A percentile compares a stretch with the other conserved stretches of the same genome.
These are phyloP conservation scores for Epsilonema sp. DNA, from an alignment of 2,888 invertebrate species.

Conservation along the genomic window DNA sequence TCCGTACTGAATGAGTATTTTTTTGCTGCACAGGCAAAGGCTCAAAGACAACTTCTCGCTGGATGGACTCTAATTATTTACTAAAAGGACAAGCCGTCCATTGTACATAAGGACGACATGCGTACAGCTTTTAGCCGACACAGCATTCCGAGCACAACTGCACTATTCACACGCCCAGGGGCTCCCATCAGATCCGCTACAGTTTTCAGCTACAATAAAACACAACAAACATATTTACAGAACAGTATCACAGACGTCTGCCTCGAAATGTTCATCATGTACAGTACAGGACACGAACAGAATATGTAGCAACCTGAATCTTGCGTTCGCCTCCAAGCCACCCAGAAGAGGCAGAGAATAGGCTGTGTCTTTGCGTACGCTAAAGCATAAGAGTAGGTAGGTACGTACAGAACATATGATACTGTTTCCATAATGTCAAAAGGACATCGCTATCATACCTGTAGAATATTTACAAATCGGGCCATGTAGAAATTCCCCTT, in stretches of 20 bases:
- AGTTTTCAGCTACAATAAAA: conserved; percentile 28
- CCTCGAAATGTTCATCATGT: too few species aligned
- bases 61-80: not conserved
- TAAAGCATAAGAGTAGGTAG: too few species aligned
- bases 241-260: too few species aligned
- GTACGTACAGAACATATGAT: too few species aligned
- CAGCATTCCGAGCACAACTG: conserved; percentile 51
- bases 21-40: too few species aligned
- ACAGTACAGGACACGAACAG: not conserved
- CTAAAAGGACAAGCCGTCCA: not conserved
- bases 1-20: too few species aligned
- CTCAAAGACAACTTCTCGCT: too few species aligned
- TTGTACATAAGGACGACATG: conserved; percentile 43
- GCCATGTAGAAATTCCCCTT: too few species aligned
- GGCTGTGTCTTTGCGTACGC: not conserved
- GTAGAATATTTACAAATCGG: too few species aligned
- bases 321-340: not conserved
- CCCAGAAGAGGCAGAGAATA: not conserved
- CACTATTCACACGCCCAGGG: conserved; percentile 46
- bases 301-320: not conserved
- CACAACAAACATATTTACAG: too few species aligned
- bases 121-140: conserved; percentile 47
- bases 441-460: too few species aligned
- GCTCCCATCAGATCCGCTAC: conserved; percentile 58
- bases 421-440: too few species aligned